Percentiles rank a stretch among this genome's conserved stretches.
Conservation (phyloP, 2,113 vertebrate species). For the Rana temporaria region DNA sequence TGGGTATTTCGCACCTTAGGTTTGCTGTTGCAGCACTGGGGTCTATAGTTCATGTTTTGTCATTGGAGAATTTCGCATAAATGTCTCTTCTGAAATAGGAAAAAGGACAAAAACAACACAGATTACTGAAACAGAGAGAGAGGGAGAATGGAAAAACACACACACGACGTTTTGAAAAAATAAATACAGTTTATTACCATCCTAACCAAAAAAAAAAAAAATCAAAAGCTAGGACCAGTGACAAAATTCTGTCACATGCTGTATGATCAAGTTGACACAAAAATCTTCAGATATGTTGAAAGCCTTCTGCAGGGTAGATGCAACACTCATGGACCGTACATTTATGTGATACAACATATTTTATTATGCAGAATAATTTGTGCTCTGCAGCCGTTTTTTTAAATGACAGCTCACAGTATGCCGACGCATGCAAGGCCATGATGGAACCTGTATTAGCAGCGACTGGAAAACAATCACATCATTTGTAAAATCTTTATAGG, state of each 20-base stretch:
- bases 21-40: too few species aligned
- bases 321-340: conserved; percentile 1
- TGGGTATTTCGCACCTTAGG: too few species aligned
- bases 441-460: neutral
- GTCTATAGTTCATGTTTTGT: too few species aligned
- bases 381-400: neutral
- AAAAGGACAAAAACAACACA: too few species aligned
- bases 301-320: conserved; percentile 8
- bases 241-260: conserved; percentile 9
- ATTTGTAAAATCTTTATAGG: too few species aligned
- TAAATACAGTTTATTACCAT: conserved; percentile 22
- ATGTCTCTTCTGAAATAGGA: too few species aligned
- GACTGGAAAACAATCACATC: too few species aligned
- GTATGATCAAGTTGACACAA: conserved; percentile 8
- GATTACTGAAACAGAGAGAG: too few species aligned
- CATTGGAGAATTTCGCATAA: too few species aligned
- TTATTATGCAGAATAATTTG: conserved; percentile 2
- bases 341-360: neutral
- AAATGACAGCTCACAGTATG: conserved; percentile 5
- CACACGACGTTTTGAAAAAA: conserved; percentile 14
- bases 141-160: conserved; percentile 20
- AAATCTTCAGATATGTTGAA: conserved; percentile 10
- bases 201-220: conserved; percentile 27
- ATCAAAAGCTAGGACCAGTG: conserved; percentile 6
- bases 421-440: neutral